Evolutionary conservation across 2,888 invertebrate species (phyloP).

Genomic region (Fabriciana adippe): DNA sequence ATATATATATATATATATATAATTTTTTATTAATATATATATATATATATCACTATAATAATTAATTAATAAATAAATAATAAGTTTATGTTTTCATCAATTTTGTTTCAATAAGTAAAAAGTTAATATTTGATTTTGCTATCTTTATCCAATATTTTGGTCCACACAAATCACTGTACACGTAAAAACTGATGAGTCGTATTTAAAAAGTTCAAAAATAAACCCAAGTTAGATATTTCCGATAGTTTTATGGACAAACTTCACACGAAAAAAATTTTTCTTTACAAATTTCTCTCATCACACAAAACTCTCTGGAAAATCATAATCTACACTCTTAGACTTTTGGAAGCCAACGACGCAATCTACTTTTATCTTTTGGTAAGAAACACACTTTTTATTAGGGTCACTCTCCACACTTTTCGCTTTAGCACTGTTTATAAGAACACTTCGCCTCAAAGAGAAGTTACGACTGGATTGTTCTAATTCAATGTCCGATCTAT

Average conservation of each 20-base stretch:
- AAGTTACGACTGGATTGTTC: constrained; percentile 55
- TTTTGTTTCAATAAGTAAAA: constrained; percentile 12
- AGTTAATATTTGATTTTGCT: constrained; percentile 5
- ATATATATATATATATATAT: too few species aligned
- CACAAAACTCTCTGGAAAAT: constrained; percentile 76
- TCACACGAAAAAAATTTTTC: constrained; percentile 39
- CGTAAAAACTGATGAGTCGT: constrained; percentile 20
- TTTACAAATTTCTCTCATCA: constrained; percentile 49
- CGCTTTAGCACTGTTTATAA: constrained; percentile 74
- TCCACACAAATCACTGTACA: constrained; percentile 16
- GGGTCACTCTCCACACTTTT: constrained; percentile 66
- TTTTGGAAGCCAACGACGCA: constrained; percentile 73
- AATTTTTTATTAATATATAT: too few species aligned
- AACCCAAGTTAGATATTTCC: constrained; percentile 10
- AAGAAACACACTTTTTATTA: constrained; percentile 59
- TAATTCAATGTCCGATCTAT: constrained; percentile 57
- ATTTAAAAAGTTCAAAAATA: constrained; percentile 23
- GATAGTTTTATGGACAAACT: constrained; percentile 41
- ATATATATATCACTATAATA: too few species aligned
- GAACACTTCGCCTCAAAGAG: constrained; percentile 77
- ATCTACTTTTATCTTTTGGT: constrained; percentile 70
- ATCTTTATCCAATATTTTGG: constrained; percentile 16
- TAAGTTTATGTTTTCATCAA: neutral
- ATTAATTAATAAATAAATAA: too few species aligned
- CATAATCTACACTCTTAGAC: constrained; percentile 68